A percentile compares a stretch with the other conserved stretches of the same genome.
These are phyloP conservation scores for Loxodonta africana DNA, from an alignment of 2,113 vertebrate species.

Conservation along the genomic window DNA sequence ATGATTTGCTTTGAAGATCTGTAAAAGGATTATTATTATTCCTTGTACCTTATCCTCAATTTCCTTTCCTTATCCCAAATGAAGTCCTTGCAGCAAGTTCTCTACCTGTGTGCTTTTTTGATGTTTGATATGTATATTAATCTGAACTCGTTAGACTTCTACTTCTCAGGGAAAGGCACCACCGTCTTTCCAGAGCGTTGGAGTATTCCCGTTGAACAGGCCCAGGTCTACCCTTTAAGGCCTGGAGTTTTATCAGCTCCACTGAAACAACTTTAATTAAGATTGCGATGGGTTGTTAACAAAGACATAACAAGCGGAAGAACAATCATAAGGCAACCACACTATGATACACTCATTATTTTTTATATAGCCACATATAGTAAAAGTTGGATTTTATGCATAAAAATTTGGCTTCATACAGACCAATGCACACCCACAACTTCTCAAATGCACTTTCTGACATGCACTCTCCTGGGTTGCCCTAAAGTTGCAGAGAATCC, in stretches of 20 bases:
- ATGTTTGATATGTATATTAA: rapidly evolving
- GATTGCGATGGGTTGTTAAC: too few relatives aligned
- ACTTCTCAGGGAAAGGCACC: too few relatives aligned
- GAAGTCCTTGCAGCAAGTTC: too few relatives aligned
- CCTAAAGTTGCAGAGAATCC: not conserved
- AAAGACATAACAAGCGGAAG: rapidly evolving
- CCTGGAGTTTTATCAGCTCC: rapidly evolving
- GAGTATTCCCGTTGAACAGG: not conserved
- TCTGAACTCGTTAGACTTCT: too few relatives aligned
- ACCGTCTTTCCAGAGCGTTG: not conserved
- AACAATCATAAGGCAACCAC: not conserved
- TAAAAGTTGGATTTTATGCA: not conserved
- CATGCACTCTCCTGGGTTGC: not conserved
- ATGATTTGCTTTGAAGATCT: rapidly evolving
- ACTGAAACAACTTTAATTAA: too few relatives aligned
- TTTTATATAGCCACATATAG: too few relatives aligned
- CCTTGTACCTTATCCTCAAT: not conserved
- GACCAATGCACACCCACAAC: too few relatives aligned
- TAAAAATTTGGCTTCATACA: not conserved
- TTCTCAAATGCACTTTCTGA: not conserved
- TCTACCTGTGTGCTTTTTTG: not conserved
- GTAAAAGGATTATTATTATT: rapidly evolving
- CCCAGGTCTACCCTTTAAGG: not conserved
- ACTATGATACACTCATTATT: rapidly evolving
- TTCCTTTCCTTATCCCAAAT: not conserved